phyloP scores from a whole-genome alignment of 2,888 invertebrate genomes.

The Cheilosia impressa region DNA sequence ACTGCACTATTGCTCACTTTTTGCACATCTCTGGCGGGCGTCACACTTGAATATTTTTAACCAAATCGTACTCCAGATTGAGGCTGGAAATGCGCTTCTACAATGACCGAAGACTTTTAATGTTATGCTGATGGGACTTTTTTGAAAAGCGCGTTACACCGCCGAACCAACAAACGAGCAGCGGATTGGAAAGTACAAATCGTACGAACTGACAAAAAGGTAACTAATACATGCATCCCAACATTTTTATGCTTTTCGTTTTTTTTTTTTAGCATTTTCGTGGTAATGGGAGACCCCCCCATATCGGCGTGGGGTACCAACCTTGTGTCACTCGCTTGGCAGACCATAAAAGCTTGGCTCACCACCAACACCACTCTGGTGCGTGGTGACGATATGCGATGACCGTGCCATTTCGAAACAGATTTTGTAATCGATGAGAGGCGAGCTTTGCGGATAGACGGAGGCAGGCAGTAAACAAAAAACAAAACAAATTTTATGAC shows the following conservation, averaged over 20 bases:
- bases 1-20: constrained; percentile 51
- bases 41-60: constrained; percentile 14
- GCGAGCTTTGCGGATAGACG: constrained; percentile 52
- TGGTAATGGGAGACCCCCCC: constrained; percentile 22
- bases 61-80: constrained; percentile 8
- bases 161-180: constrained; percentile 52
- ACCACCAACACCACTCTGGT: constrained; percentile 37
- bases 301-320: constrained; percentile 8
- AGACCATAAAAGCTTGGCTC: constrained; percentile 39
- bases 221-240: constrained; percentile 62
- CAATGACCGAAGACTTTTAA: constrained; percentile 66
- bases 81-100: constrained; percentile 57
- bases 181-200: constrained; percentile 77
- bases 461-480: constrained; percentile 34
- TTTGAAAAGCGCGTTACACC: constrained; percentile 71
- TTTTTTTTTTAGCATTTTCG: constrained; percentile 36
- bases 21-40: constrained; percentile 28
- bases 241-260: constrained; percentile 51
- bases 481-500: constrained; percentile 39
- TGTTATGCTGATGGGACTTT: constrained; percentile 63
- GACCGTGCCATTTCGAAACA: constrained; percentile 40
- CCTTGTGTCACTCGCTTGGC: constrained; percentile 49
- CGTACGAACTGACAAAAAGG: constrained; percentile 60
- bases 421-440: constrained; percentile 60
- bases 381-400: background rate